Percentiles rank a stretch among this genome's conserved stretches.
These are phyloP conservation scores for Lepus townsendii DNA, from an alignment of 2,797 vertebrate genomes.

Conservation along the genomic window DNA sequence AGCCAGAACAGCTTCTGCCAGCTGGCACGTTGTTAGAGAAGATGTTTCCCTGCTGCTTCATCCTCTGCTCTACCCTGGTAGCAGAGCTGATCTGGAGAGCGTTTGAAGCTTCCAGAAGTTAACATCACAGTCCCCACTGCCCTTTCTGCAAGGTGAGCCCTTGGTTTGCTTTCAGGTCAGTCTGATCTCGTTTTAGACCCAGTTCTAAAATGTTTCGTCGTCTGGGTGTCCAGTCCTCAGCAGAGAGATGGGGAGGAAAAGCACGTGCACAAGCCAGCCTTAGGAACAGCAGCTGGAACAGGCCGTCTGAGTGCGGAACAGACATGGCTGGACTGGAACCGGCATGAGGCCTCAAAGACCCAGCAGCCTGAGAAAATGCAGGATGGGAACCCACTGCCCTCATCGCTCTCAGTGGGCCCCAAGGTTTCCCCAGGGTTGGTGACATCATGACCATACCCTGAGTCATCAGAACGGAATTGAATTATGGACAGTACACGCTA, in stretches of 20 bases:
- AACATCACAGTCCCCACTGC: background rate
- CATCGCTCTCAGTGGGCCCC: background rate
- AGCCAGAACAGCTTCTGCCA: background rate
- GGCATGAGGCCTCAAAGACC: background rate
- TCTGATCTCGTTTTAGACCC: background rate
- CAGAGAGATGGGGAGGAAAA: background rate
- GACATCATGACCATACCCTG: background rate
- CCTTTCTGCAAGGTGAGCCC: background rate
- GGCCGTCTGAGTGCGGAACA: background rate
- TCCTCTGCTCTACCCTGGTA: background rate
- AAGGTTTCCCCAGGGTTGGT: background rate
- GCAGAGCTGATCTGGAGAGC: background rate
- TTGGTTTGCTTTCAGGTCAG: background rate
- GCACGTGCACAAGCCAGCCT: background rate
- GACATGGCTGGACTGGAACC: background rate
- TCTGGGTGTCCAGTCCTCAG: background rate
- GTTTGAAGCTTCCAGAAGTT: background rate
- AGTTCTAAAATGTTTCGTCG: background rate
- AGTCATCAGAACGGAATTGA: background rate
- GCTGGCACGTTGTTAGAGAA: background rate
- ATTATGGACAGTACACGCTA: conserved; percentile 82
- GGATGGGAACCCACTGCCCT: background rate
- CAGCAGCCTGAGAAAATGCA: background rate
- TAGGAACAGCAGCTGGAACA: background rate
- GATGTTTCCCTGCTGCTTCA: background rate